Conservation (phyloP, 2,888 invertebrate genomes). For the Drosophila heteroneura region DNA sequence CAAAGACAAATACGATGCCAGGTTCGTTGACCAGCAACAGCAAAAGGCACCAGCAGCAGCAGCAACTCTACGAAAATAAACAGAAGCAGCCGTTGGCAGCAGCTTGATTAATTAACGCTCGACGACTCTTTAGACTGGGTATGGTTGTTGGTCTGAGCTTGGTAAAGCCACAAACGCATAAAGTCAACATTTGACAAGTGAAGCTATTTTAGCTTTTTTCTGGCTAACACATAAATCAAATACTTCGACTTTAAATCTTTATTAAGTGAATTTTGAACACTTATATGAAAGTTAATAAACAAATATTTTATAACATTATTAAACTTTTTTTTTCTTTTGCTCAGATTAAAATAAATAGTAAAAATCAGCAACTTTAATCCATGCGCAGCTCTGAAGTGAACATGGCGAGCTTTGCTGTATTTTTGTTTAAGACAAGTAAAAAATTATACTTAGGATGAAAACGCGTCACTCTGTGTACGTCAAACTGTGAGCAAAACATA, state of each 20-base stretch:
- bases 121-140: slow-evolving; percentile 52
- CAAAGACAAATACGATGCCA: slow-evolving; percentile 42
- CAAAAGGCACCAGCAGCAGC: slow-evolving; percentile 26
- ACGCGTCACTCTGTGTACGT: slow-evolving; percentile 29
- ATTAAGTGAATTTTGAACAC: not conserved
- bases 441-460: slow-evolving; percentile 57
- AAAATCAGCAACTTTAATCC: not conserved
- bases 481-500: slow-evolving; percentile 59
- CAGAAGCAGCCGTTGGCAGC: slow-evolving; percentile 41
- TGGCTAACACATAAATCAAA: not conserved
- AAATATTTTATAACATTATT: not conserved
- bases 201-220: slow-evolving; percentile 27
- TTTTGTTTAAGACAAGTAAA: slow-evolving; percentile 72
- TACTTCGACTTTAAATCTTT: not conserved
- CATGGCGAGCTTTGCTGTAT: slow-evolving; percentile 47
- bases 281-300: not conserved
- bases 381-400: slow-evolving; percentile 2
- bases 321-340: not conserved
- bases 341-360: not conserved
- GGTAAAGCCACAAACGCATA: slow-evolving; percentile 46
- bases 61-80: slow-evolving; percentile 22
- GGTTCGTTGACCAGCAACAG: slow-evolving; percentile 70
- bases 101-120: slow-evolving; percentile 75
- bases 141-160: slow-evolving; percentile 22
- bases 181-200: slow-evolving; percentile 20